Base-by-base conservation (phyloP, 2,113 vertebrate species). In the Notiomystis cincta region DNA sequence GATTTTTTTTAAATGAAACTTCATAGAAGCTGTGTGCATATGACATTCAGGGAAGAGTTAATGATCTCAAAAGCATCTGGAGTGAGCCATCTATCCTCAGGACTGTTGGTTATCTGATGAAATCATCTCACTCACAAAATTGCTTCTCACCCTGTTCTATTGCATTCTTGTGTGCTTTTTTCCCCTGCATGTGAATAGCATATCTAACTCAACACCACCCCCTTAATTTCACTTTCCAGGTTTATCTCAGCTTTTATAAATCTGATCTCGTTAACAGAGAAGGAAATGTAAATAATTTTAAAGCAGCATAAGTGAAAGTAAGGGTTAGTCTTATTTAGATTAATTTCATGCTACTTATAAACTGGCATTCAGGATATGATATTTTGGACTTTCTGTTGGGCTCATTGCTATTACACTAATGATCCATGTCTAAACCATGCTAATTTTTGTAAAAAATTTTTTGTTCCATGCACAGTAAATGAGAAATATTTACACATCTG, bases 231-330 rank as follows among this genome's bases (percentile, higher is more conserved):
- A 28, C 15, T 82, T 93, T 76, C 37, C 33, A 72, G 48, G 4
- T 85, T 65, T 72, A 48, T 67, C 31, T 50, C 17, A 8, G 23
- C 17, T 90, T 81, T 73, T 42, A 33, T 75, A 65, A 78, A 37
- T 51, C 38, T 81, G n/a, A 72, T 80, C 24, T 72, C 4, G 0
- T 45, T 65, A 79, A 82, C 24, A 45, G 3, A 71, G 51, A 84
- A 79, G 3, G 37, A 89, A 93, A 77, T 67, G 20, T 42, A 90
- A 91, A 79, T 67, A 89, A 54, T 60, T 87, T 85, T 57, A 91
- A 82, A 40, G 9, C 48, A 64, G 23, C 17, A 37, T 75, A 66
- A 66, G 8, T 0, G 0, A 60, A 84, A 87, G 7, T n/a, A 58
- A 44, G 30, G 37, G 19, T 83, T 61, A 66, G 20, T 47, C 18